Conservation (phyloP, 2,888 invertebrate species). For the Schizaphis graminum region DNA sequence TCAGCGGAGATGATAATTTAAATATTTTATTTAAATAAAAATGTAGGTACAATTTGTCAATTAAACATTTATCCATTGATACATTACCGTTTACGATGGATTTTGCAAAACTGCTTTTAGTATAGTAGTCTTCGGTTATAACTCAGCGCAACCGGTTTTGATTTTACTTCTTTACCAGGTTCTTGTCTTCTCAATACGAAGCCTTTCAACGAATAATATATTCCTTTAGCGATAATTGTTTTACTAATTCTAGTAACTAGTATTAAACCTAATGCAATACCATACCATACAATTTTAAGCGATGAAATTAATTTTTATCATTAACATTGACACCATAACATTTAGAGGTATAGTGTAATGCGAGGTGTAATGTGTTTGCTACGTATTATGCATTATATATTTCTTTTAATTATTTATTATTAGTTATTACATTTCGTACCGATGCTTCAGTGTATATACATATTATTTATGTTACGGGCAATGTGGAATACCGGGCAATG, state of each 20-base stretch:
- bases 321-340: background rate
- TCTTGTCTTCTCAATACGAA: background rate
- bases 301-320: background rate
- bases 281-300: background rate
- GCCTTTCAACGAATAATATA: background rate
- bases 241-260: background rate
- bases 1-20: background rate
- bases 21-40: background rate
- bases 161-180: conserved; percentile 29
- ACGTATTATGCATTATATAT: background rate
- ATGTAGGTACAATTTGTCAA: background rate
- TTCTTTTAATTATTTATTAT: background rate
- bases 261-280: background rate
- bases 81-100: background rate
- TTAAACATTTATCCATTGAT: background rate
- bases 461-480: too few relatives aligned
- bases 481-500: too few relatives aligned
- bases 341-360: background rate
- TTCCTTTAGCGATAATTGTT: background rate
- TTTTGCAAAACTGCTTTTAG: background rate
- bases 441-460: too few relatives aligned
- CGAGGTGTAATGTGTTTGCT: background rate
- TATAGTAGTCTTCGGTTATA: background rate
- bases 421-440: background rate
- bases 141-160: conserved; percentile 38